These are phyloP conservation scores for Apaloderma vittatum DNA, from an alignment of 2,113 vertebrate species.

Conservation along the genomic window DNA sequence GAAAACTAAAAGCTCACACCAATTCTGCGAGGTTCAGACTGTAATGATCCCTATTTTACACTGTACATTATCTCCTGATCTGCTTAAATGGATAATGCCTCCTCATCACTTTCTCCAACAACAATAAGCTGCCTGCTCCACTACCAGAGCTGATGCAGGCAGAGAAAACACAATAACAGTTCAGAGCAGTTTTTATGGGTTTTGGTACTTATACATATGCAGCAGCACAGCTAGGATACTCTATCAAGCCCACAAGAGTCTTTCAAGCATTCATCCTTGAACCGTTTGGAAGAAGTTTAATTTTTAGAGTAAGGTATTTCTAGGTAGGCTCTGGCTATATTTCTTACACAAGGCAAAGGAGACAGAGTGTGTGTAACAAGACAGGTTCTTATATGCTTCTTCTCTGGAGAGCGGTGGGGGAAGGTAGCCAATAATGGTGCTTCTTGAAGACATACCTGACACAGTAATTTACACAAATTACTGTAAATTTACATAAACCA, in stretches of 20 bases:
- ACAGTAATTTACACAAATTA: not conserved
- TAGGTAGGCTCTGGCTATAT: not conserved
- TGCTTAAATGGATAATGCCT: not conserved
- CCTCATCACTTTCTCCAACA: not conserved
- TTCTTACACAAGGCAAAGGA: not conserved
- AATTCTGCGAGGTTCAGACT: not conserved
- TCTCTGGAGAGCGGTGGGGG: too few species aligned
- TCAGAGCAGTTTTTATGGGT: fast-evolving
- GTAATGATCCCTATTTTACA: not conserved
- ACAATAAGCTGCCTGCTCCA: not conserved
- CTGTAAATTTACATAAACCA: too few species aligned
- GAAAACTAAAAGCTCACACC: not conserved
- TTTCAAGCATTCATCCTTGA: not conserved
- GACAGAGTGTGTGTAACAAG: not conserved
- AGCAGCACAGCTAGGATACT: not conserved
- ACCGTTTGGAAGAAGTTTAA: not conserved
- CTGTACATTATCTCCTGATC: not conserved
- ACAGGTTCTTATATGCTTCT: not conserved
- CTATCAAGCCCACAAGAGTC: fast-evolving
- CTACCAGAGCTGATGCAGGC: not conserved
- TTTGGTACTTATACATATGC: not conserved
- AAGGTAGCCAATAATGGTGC: not conserved
- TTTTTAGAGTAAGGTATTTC: not conserved
- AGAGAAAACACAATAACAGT: not conserved
- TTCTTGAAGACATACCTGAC: not conserved